phyloP scores from a whole-genome alignment of 2,888 invertebrate genomes.

The Troilus luridus region DNA sequence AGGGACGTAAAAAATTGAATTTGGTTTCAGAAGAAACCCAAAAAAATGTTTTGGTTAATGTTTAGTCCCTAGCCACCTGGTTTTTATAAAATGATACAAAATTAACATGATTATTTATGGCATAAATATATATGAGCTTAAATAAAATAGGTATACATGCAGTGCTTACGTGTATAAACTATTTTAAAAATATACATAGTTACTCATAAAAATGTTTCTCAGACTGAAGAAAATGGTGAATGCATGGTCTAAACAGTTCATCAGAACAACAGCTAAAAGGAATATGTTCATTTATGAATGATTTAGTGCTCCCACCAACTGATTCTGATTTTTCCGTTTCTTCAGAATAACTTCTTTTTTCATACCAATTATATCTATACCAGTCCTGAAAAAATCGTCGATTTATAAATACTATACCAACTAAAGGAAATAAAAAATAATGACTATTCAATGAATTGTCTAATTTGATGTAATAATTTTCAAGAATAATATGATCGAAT shows the following conservation, averaged over 20 bases:
- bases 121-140: no score
- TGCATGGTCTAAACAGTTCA: neutral
- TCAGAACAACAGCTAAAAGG: conserved; percentile 31
- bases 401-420: neutral
- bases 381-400: neutral
- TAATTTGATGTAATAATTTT: no score
- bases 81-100: no score
- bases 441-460: neutral
- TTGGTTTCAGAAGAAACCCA: no score
- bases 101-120: no score
- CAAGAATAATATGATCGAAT: no score
- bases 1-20: no score
- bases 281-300: neutral
- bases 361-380: neutral
- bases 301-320: neutral
- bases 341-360: neutral
- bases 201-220: neutral
- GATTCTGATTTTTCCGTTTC: neutral
- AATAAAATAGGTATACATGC: no score
- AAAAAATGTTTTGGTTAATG: no score
- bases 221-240: conserved; percentile 22
- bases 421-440: neutral
- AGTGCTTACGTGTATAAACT: no score
- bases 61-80: no score
- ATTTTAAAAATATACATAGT: neutral